phyloP scores from a whole-genome alignment of 2,797 vertebrate genomes.

The Spheniscus humboldti region DNA sequence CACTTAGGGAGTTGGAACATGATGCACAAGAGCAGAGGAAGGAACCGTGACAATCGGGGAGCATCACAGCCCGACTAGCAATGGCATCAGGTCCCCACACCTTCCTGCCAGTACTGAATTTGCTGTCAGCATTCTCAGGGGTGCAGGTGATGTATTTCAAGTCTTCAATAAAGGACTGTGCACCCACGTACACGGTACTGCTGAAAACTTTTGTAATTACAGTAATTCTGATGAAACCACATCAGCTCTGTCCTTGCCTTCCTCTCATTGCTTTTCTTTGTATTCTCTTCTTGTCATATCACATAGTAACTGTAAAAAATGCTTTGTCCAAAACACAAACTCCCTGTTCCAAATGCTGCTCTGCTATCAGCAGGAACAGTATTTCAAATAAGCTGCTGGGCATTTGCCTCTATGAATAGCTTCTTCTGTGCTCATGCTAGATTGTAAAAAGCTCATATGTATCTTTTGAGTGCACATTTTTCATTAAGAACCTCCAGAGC shows the following conservation, averaged over 20 bases:
- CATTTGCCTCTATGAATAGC: slow-evolving; percentile 48
- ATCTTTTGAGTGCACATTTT: slow-evolving; percentile 31
- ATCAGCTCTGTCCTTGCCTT: slow-evolving; percentile 24
- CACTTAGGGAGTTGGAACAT: not conserved
- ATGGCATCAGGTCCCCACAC: not conserved
- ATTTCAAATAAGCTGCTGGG: slow-evolving; percentile 35
- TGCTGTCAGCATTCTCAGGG: not conserved
- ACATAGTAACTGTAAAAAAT: slow-evolving; percentile 8
- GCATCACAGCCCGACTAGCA: not conserved
- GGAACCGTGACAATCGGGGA: accelerated
- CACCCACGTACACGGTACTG: not conserved
- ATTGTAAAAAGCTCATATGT: slow-evolving; percentile 4
- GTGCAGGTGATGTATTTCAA: slow-evolving; percentile 1
- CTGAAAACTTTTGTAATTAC: slow-evolving; percentile 56
- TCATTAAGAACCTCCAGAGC: slow-evolving; percentile 12
- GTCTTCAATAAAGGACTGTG: not conserved
- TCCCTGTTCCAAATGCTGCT: not conserved
- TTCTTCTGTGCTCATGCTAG: slow-evolving; percentile 20
- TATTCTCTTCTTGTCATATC: slow-evolving; percentile 6
- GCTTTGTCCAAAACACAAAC: slow-evolving; percentile 50
- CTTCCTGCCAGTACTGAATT: not conserved
- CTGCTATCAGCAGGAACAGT: slow-evolving; percentile 21
- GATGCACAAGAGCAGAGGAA: not conserved
- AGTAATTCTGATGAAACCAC: slow-evolving; percentile 33
- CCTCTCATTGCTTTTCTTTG: slow-evolving; percentile 8